Evolutionary conservation across 2,888 invertebrate species (phyloP).

Genomic region (Leptinotarsa peninsularis): DNA sequence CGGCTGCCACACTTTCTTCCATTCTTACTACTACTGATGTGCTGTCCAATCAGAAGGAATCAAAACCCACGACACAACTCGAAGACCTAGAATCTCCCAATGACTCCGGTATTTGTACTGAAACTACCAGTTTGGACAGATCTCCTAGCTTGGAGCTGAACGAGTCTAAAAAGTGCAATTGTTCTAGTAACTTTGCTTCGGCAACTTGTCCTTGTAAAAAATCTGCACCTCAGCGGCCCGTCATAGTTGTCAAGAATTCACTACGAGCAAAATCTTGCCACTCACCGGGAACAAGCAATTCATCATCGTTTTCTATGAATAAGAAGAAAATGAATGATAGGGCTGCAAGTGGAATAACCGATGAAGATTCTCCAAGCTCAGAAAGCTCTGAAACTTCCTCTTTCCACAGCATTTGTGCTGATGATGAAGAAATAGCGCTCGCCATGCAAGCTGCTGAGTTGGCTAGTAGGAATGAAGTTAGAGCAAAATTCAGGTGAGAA

Average conservation of each 20-base stretch:
- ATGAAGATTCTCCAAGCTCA: conserved; percentile 59
- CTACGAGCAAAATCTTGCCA: background rate
- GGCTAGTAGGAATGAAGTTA: conserved; percentile 81
- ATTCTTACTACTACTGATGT: conserved; percentile 66
- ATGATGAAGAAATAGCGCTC: conserved; percentile 88
- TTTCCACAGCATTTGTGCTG: conserved; percentile 83
- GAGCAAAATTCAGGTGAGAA: conserved; percentile 81
- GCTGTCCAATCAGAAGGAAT: conserved; percentile 10
- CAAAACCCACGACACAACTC: conserved; percentile 55
- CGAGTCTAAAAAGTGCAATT: conserved; percentile 46
- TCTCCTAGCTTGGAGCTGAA: conserved; percentile 72
- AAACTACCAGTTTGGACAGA: conserved; percentile 77
- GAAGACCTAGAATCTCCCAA: conserved; percentile 64
- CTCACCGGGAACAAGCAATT: background rate
- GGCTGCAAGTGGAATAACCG: conserved; percentile 25
- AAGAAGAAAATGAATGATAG: conserved; percentile 16
- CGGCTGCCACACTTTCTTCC: conserved; percentile 73
- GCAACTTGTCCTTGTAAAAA: conserved; percentile 34
- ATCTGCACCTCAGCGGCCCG: background rate
- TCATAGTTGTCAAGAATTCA: background rate
- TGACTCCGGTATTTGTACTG: conserved; percentile 80
- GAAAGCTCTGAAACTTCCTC: conserved; percentile 73
- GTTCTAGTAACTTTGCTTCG: conserved; percentile 37
- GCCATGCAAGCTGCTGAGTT: conserved; percentile 88
- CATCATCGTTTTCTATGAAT: background rate